Base-by-base conservation (phyloP, 2,888 invertebrate genomes). In the Coenonympha glycerion region DNA sequence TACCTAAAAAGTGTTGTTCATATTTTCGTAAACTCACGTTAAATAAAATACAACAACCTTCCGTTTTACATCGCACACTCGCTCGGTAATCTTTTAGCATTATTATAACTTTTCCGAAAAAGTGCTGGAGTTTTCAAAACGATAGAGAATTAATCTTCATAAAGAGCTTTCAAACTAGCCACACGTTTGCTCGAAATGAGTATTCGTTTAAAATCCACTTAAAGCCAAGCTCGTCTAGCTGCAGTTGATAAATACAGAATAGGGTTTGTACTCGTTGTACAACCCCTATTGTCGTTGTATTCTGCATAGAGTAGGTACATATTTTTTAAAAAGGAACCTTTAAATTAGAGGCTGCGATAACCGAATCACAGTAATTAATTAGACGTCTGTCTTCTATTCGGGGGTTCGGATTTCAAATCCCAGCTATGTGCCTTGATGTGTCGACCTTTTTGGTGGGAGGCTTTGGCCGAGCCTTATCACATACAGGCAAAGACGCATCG, bases 81-180 rank as follows among this genome's bases (percentile, higher is more conserved):
- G 8, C 21, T 2, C 19, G 11, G 11, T 21, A 22, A 21, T 37
- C 21, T 11, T 6, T 19, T n/a, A 6, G 36, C 21, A 11, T 37
- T 37, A 37, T 37, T 37, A 21, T 13, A 13, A n/a, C 5, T 19
- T 21, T 6, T 19, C 11, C 36, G 6, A 37, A 37, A n/a, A n/a
- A n/a, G n/a, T n/a, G 36, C 36, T 37, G 36, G 21, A 21, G 21
- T 21, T 37, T 36, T 37, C 21, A 21, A 36, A 36, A 36, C 18
- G 36, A 21, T 21, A 37, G 11, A 37, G 36, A 11, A 21, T 37
- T 21, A 37, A 21, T 37, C 21, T 37, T 21, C 21, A 11, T 37
- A 11, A 37, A 22, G 37, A 21, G 21, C 11, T n/a, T 37, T 11
- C 33, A 21, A 37, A 37, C 13, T 37, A 22, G 11, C 21, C 21